Base-by-base conservation (phyloP, 2,797 vertebrate species). In the Enteromius argenteus region DNA sequence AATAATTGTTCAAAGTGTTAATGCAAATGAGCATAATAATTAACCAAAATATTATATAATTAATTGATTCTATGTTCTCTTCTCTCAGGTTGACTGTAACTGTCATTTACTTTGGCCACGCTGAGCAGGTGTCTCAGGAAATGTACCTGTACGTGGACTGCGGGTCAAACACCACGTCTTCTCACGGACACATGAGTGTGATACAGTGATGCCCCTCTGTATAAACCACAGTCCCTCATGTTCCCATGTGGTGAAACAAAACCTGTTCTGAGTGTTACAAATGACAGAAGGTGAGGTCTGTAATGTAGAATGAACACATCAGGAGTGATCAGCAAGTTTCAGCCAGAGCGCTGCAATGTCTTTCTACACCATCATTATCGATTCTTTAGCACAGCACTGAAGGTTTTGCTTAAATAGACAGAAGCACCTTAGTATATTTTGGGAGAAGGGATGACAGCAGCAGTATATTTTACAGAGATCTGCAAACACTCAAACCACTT, bases 91-190 rank as follows among this genome's bases (percentile, higher is more conserved):
- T 98, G 89, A 99, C 96, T 0, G 97, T 99, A 89, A 99, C 97
- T 0, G 96, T 98, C 0, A 93, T 97, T 0, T 99, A 98, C 91
- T 97, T 99, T 4, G 97, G 97, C 85, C 98, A 99, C 51, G 92
- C 96, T 19, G 98, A 99, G 91, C 98, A 99, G 92, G 96, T 97
- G 88, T 98, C 98, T 86, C 97, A 97, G 90, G 98, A 99, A 92
- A 96, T 95, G 88, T 99, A 98, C 93, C 96, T 98, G 91, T 99
- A 99, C 8, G 97, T 99, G 81, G 98, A 99, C 94, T 99, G 98
- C 77, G 97, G 98, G 37, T 95, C 97, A 51, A 99, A 99, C 92
- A 97, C 97, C 64, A 99, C 97, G 6, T 78, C 72, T 77, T 39
- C 19, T 11, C 84, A 46, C 3, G 32, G 76, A 49, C 88, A 49